Evolutionary conservation across 2,113 vertebrate species (phyloP).

Genomic region (Mystacornis crossleyi): DNA sequence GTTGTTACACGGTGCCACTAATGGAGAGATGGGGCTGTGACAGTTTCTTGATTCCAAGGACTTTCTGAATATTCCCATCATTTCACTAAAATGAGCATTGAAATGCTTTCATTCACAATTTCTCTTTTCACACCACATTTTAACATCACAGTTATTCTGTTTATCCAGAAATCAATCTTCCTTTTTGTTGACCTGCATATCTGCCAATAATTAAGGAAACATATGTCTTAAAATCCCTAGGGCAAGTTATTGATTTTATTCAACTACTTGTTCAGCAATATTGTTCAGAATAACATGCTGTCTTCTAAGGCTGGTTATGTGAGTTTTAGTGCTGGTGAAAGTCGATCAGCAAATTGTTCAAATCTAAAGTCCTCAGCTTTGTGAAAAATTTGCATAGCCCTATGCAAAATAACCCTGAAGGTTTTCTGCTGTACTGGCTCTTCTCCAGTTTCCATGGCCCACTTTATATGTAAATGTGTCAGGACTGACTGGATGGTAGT

Average conservation of each 20-base stretch:
- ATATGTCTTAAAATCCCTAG: background rate
- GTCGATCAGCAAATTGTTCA: background rate
- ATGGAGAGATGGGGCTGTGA: background rate
- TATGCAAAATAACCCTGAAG: background rate
- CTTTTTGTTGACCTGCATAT: constrained; percentile 31
- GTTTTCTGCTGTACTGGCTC: background rate
- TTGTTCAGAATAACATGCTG: background rate
- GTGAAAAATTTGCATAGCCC: background rate
- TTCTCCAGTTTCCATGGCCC: background rate
- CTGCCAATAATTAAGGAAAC: constrained; percentile 4
- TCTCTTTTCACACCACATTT: background rate
- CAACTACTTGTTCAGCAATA: background rate
- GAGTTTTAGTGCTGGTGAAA: background rate
- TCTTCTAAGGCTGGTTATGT: background rate
- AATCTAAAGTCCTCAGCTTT: background rate
- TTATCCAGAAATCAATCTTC: constrained; percentile 23
- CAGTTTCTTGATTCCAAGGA: background rate
- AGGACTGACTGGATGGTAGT: background rate
- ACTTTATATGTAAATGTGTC: background rate
- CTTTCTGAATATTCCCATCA: background rate
- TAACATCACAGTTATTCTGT: background rate
- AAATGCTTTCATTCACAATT: constrained; percentile 3
- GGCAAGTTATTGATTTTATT: constrained; percentile 43
- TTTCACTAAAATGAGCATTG: background rate
- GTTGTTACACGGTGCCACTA: background rate